Conservation (phyloP, 2,113 vertebrate species). For the Gracilinanus agilis region DNA sequence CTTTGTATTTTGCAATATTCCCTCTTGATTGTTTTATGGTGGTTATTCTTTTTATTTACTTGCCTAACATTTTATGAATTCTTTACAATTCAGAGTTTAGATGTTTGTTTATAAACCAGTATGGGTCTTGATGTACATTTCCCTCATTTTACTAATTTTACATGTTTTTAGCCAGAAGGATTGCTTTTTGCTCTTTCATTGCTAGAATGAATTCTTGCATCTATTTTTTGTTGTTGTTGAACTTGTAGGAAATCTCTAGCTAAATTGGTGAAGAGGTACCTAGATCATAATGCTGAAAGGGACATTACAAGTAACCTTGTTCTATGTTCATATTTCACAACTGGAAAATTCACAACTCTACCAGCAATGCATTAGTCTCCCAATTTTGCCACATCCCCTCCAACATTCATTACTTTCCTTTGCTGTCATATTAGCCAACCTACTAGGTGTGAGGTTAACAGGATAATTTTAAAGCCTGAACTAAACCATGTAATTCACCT, state of each 20-base stretch:
- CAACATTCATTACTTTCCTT: too few relatives aligned
- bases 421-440: too few relatives aligned
- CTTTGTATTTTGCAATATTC: not conserved
- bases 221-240: not conserved
- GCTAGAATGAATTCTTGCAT: not conserved
- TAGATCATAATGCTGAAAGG: not conserved
- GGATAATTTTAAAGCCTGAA: not conserved
- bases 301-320: not conserved
- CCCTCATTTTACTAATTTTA: not conserved
- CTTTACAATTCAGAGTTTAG: not conserved
- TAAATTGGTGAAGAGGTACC: not conserved
- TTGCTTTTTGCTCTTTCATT: not conserved
- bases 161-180: not conserved
- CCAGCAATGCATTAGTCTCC: too few relatives aligned
- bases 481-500: not conserved
- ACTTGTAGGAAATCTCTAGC: not conserved
- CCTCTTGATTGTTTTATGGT: not conserved
- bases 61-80: not conserved
- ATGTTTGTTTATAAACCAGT: not conserved
- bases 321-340: not conserved
- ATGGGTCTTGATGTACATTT: not conserved
- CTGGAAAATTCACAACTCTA: too few relatives aligned
- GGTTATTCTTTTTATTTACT: not conserved
- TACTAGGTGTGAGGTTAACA: too few relatives aligned
- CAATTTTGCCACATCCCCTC: too few relatives aligned